phyloP scores from a whole-genome alignment of 2,888 invertebrate species.

The Microctonus aethiopoides region DNA sequence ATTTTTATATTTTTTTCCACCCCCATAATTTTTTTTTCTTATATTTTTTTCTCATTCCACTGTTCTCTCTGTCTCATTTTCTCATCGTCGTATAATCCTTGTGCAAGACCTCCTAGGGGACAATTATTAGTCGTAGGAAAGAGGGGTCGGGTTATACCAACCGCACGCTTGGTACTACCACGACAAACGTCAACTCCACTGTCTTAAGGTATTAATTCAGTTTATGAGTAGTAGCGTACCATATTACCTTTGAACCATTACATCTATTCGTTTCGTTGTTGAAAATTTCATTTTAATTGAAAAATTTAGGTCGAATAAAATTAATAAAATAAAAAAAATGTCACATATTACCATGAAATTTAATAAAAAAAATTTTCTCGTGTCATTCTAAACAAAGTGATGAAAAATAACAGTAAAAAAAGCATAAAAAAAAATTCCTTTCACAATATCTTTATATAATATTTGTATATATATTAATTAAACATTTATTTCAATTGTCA shows the following conservation, averaged over 20 bases:
- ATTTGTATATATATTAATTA: no score
- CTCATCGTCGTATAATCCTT: conserved; percentile 38
- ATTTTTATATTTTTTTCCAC: neutral
- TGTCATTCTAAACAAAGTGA: no score
- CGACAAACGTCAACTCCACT: conserved; percentile 49
- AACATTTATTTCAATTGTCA: no score
- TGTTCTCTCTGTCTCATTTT: conserved; percentile 32
- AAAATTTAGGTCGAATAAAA: neutral
- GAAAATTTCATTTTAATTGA: conserved; percentile 12
- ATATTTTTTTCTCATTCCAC: neutral
- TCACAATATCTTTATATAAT: no score
- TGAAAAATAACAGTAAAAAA: no score
- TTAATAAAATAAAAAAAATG: neutral
- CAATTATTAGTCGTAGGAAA: conserved; percentile 54
- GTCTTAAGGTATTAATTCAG: conserved; percentile 55
- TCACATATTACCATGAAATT: no score
- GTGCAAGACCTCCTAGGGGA: conserved; percentile 42
- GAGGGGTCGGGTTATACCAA: conserved; percentile 36
- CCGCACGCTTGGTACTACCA: conserved; percentile 53
- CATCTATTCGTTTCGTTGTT: neutral
- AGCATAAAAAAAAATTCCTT: no score
- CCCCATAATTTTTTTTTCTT: neutral
- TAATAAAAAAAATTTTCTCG: no score
- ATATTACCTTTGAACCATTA: conserved; percentile 4
- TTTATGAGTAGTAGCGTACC: conserved; percentile 22